Evolutionary conservation across 2,797 vertebrate genomes (phyloP).

Genomic region (Chaetodon trifasciatus): DNA sequence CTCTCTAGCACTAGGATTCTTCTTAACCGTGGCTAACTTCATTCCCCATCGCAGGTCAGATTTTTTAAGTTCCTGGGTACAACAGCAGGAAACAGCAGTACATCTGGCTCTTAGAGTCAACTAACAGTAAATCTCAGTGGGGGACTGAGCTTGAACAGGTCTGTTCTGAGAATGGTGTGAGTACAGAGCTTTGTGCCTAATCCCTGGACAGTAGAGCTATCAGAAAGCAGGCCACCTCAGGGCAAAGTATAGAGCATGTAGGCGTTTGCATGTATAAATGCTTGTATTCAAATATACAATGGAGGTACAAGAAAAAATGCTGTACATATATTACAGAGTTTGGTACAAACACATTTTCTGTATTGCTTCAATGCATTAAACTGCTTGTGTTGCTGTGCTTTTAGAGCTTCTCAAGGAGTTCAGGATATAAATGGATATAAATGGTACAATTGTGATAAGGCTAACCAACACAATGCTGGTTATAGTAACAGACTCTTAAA

Average conservation of each 20-base stretch:
- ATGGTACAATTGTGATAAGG: not conserved
- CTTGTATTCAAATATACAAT: not conserved
- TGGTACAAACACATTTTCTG: not conserved
- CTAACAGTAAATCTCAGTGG: constrained; percentile 65
- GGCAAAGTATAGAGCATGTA: constrained; percentile 42
- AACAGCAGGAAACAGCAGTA: constrained; percentile 22
- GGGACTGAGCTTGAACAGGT: constrained; percentile 55
- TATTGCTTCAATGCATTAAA: not conserved
- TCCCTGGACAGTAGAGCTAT: constrained; percentile 75
- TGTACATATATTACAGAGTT: not conserved
- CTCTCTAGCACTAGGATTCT: constrained; percentile 7
- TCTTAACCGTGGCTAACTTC: constrained; percentile 30
- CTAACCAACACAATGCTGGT: constrained; percentile 9
- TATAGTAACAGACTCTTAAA: constrained; percentile 18
- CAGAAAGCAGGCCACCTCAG: constrained; percentile 65
- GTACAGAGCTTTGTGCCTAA: constrained; percentile 75
- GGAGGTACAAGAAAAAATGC: not conserved
- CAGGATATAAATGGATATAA: constrained; percentile 25
- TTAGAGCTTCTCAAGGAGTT: not conserved
- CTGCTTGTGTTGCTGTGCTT: not conserved
- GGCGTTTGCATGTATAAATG: not conserved
- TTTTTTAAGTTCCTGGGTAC: constrained; percentile 35
- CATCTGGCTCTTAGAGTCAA: constrained; percentile 52
- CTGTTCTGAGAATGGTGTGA: constrained; percentile 55
- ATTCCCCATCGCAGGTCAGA: constrained; percentile 3